Evolutionary conservation across 2,888 invertebrate species (phyloP), one percentile per base, ranked within the genome.

Genomic region (Ditula angustiorana): DNA sequence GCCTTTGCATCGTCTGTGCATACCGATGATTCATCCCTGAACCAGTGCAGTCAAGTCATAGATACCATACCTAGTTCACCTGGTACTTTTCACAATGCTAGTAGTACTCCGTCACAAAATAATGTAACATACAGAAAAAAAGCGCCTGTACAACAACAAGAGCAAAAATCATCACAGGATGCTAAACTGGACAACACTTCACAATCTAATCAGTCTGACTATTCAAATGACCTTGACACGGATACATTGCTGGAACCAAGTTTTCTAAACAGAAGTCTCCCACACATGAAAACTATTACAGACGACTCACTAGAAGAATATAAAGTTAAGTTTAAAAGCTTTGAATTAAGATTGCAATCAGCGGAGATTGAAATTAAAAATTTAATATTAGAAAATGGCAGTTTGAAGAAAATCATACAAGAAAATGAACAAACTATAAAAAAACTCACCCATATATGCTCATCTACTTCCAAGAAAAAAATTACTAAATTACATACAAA

Each of bases 321-420:
- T 19, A 7, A 7, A 41, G 10, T 1, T 1, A 41, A 41, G 7
- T 19, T 41, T 7, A 8, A 41, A 3, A 41, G 2, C 21, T 10
- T 41, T 8, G 41, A 41, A 19, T 1, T 19, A 21, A 19, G 41
- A 21, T 19, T 41, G 8, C 41, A 19, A 8, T 41, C 41, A 8
- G 41, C 41, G 8, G 19, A 41, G 10, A 7, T 2, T 19, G 41
- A 41, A 41, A 19, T 41, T 7, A 16, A 41, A 19, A 21, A 41
- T 21, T 41, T 41, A 41, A 41, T 41, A 41, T 8, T 41, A 19
- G 41, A 41, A 41, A 41, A 41, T 41, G 41, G 41, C 2, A 41
- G 2, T 8, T 21, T 41, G 10, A 19, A 19, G 3, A 41, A 41
- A 21, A 7, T 7, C 10, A 19, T 41, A 1, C 8, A 41, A 41